Base-by-base conservation (phyloP, 2,113 vertebrate genomes). In the Mirounga angustirostris region DNA sequence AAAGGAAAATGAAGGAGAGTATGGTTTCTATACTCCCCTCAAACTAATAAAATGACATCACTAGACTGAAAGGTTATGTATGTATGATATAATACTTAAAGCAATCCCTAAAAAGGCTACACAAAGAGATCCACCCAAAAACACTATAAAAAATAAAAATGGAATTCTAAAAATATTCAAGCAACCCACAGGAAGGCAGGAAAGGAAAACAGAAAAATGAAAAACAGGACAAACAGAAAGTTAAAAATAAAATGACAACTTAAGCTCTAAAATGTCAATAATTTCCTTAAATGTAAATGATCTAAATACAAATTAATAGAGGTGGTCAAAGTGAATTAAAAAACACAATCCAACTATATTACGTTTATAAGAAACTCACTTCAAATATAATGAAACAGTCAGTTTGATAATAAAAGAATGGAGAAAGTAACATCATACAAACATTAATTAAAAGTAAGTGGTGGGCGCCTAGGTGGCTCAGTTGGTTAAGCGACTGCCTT, bases 81-180 rank as follows among this genome's bases (percentile, higher is more conserved):
- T 56, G 2, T 19, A 36, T 80, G 74, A 80, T 79, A 4, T 40
- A 28, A 33, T 30, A 56, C 22, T 36, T 78, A 36, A 3, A 79
- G 9, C 43, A 69, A 81, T 40, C 12, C 24, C n/a, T 61, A 24
- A 78, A 40, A 86, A 73, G 28, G 18, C 65, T 79, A n/a, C n/a
- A 54, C 43, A 59, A 89, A 54, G 43, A 79, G 43, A 79, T 40
- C 33, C 10, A 76, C 36, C 74, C 36, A 74, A 74, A 59, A 73
- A 26, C 18, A 36, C 46, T 52, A 36, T 36, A 63, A 15, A 79
- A 79, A 63, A n/a, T 52, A 43, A 79, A 90, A 79, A 79, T 54
- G 9, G 59, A 80, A 65, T 91, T 90, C 71, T 91, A 67, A 91
- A 67, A 54, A 36, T 14, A 89, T 91, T 91, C 59, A 80, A 54